These are phyloP conservation scores for Pristionchus maxplancki DNA, from an alignment of 2,888 invertebrate species.

Conservation along the genomic window DNA sequence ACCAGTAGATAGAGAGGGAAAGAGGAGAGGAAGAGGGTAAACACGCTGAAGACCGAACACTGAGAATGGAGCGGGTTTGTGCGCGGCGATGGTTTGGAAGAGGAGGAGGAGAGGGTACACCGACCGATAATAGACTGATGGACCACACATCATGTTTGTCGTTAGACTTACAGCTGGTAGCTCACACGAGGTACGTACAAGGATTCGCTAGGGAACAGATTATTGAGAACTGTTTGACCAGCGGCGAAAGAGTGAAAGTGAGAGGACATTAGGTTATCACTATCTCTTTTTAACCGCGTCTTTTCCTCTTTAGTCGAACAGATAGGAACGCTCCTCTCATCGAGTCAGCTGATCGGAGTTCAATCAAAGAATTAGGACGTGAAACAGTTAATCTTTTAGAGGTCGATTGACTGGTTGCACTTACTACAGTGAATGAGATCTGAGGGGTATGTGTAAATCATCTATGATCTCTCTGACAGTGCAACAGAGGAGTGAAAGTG, in stretches of 20 bases:
- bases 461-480: too few species aligned
- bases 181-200: neutral
- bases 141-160: neutral
- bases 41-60: constrained; percentile 32
- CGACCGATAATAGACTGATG: neutral
- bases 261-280: neutral
- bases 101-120: neutral
- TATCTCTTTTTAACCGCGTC: neutral
- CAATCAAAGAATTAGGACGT: neutral
- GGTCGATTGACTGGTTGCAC: too few species aligned
- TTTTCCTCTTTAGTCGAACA: neutral
- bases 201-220: neutral
- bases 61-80: constrained; percentile 28
- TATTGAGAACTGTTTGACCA: neutral
- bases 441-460: too few species aligned
- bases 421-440: too few species aligned
- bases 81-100: neutral
- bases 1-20: constrained; percentile 17
- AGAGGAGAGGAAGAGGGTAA: constrained; percentile 9
- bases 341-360: neutral
- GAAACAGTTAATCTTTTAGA: neutral
- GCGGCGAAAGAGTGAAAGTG: neutral
- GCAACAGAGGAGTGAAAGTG: too few species aligned
- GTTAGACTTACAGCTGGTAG: neutral
- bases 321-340: neutral